A percentile compares a stretch with the other conserved stretches of the same genome.
Evolutionary conservation across 2,113 vertebrate genomes (phyloP).

Genomic region (Gobiocypris rarus): DNA sequence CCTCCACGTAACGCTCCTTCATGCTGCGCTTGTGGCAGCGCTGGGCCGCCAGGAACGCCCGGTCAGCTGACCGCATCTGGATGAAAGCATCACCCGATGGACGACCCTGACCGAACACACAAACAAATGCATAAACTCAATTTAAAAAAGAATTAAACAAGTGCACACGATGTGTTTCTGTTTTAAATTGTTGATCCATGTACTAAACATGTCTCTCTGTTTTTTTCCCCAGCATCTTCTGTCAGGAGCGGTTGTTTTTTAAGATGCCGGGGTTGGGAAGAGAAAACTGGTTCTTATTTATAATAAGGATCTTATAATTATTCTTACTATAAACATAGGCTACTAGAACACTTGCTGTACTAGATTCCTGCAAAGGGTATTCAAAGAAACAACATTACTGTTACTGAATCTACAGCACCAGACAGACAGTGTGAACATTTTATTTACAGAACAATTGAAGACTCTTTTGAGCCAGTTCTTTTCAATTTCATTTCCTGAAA

Average conservation of each 20-base stretch:
- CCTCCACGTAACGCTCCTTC: conserved; percentile 96
- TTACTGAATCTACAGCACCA: neutral
- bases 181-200: neutral
- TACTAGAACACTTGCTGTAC: neutral
- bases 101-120: conserved; percentile 79
- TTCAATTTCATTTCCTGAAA: neutral
- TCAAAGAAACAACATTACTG: neutral
- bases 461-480: neutral
- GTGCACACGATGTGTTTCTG: neutral
- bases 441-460: neutral
- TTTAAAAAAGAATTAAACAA: neutral
- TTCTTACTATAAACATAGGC: neutral
- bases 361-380: neutral
- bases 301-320: neutral
- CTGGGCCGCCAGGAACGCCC: conserved; percentile 87
- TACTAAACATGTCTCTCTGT: neutral
- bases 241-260: neutral
- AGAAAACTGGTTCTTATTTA: neutral
- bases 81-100: conserved; percentile 96
- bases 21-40: conserved; percentile 91
- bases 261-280: neutral
- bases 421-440: neutral
- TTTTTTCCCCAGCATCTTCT: neutral
- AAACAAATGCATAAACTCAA: neutral
- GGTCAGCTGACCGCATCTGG: conserved; percentile 92